phyloP scores from a whole-genome alignment of 2,888 invertebrate species.

The Parelbella ahira region DNA sequence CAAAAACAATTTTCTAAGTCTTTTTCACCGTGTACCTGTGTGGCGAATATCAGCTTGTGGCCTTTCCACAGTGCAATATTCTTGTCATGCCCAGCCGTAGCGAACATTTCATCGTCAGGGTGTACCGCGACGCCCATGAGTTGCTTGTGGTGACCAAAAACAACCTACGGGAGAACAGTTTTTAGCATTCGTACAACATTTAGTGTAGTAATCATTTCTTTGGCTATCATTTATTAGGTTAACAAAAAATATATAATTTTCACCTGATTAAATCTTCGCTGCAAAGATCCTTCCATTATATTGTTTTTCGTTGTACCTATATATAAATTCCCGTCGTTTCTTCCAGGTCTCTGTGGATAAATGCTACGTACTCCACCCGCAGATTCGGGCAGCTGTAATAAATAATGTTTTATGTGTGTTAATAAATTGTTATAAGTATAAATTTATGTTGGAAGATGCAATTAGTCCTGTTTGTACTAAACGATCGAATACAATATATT shows the following conservation, averaged over 20 bases:
- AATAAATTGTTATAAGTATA: no score
- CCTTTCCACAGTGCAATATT: constrained; percentile 94
- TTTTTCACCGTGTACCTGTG: no score
- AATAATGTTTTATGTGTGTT: no score
- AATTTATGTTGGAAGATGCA: no score
- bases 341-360: constrained; percentile 92
- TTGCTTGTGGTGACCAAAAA: constrained; percentile 94
- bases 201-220: no score
- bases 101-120: constrained; percentile 94
- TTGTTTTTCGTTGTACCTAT: constrained; percentile 95
- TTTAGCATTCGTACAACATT: no score
- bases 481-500: no score
- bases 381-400: constrained; percentile 87
- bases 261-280: constrained; percentile 91
- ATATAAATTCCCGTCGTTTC: constrained; percentile 94
- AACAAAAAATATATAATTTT: not conserved
- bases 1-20: no score
- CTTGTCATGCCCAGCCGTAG: constrained; percentile 95
- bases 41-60: constrained; percentile 92
- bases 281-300: constrained; percentile 93
- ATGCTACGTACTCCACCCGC: constrained; percentile 94
- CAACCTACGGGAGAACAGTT: no score
- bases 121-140: constrained; percentile 94
- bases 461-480: no score
- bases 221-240: no score